Base-by-base conservation (phyloP, 2,113 vertebrate species). In the Archilochus colubris region DNA sequence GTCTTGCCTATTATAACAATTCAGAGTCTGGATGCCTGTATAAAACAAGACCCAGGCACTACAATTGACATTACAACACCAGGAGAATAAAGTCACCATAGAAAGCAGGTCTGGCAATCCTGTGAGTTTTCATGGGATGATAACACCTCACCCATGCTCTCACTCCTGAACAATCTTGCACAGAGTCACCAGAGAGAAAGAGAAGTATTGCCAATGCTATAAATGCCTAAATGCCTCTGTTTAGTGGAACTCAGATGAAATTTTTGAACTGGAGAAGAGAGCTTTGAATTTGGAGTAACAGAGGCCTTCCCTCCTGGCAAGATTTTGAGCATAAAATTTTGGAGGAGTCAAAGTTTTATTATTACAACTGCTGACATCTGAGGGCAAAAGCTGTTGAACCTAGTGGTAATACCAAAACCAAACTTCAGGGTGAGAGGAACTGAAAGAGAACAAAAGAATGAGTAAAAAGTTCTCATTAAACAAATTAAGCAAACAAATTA, bases 131-230 rank as follows among this genome's bases (percentile, higher is more conserved):
- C 48, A 57, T 0, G 0, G 22, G 17, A 54, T 10, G 30, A 61
- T 16, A 59, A 64, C 0, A 0, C 59, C 57, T 84, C 51, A 33
- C 38, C 9, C 1, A 0, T 36, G 12, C 14, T 82, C 28, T 93
- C 38, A 68, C 19, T 75, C 62, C 74, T 62, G 40, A 14, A 40
- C 21, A 43, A 28, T 54, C 38, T 75, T 10, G 1, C 48, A 43
- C 0, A 0, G 28, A 77, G 24, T 55, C 74, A 51, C 12, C 25
- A 85, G 40, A 57, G 25, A 72, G 10, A 91, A 83, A 86, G 28
- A 75, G 75, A 91, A 9, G 10, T 30, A 12, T n/a, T 68, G 25
- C 6, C 19, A n/a, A 6, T 18, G 53, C 14, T 73, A 3, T 66
- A 61, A 57, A 50, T 51, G 8, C 4, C 18, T 84, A 64, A 91